Conservation (phyloP, 2,113 vertebrate species). For the Coracopsis vasa region DNA sequence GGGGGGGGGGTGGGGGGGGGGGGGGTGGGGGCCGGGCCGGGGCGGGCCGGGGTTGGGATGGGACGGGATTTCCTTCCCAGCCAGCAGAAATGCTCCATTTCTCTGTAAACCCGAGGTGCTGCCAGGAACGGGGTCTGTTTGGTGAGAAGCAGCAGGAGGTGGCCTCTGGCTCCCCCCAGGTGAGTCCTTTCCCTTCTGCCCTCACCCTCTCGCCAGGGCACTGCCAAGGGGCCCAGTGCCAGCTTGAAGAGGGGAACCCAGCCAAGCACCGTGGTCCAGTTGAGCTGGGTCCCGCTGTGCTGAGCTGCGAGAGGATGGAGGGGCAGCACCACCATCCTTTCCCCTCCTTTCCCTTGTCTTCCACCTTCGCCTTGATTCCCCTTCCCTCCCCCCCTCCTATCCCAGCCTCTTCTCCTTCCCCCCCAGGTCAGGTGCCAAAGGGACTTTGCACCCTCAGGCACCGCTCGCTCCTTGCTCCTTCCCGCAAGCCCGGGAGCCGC, state of each 20-base stretch:
- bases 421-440: not conserved
- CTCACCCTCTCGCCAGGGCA: fast-evolving
- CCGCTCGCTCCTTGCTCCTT: not conserved
- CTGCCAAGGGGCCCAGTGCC: not conserved
- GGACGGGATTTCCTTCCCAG: not conserved
- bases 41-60: no score
- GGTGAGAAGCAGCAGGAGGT: not conserved
- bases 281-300: fast-evolving
- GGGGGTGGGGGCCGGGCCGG: no score
- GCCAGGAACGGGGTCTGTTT: not conserved
- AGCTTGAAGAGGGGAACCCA: not conserved
- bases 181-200: fast-evolving
- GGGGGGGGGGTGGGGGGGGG: no score
- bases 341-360: not conserved
- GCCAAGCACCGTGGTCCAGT: fast-evolving
- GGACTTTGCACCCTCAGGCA: constrained; percentile 7
- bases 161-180: not conserved
- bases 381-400: not conserved
- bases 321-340: not conserved
- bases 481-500: not conserved
- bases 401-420: not conserved
- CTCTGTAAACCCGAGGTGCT: fast-evolving
- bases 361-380: not conserved
- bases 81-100: not conserved
- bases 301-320: not conserved